Evolutionary conservation across 2,113 vertebrate species (phyloP).

Genomic region (Chaenogobius annularis): DNA sequence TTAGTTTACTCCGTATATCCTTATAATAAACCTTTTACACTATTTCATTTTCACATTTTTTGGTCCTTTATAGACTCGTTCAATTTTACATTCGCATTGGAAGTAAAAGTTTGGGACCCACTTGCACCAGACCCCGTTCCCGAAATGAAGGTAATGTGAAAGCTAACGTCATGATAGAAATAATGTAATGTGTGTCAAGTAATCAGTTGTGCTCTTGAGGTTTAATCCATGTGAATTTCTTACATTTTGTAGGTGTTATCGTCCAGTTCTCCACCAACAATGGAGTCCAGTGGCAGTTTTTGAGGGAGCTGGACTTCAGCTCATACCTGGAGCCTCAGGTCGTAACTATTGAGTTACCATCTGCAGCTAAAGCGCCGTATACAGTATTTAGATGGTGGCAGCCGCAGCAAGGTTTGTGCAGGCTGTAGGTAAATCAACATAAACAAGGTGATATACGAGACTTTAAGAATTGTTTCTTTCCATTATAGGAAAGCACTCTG

Average conservation of each 20-base stretch:
- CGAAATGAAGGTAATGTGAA: slow-evolving; percentile 90
- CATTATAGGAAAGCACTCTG: slow-evolving; percentile 87
- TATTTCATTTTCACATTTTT: neutral
- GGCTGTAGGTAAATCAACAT: neutral
- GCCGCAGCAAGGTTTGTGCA: slow-evolving; percentile 85
- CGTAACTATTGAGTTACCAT: slow-evolving; percentile 91
- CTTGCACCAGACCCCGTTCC: slow-evolving; percentile 89
- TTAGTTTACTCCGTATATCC: neutral
- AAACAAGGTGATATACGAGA: no score
- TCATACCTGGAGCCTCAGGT: slow-evolving; percentile 94
- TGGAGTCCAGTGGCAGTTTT: slow-evolving; percentile 89
- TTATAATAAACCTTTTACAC: neutral
- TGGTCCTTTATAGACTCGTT: slow-evolving; percentile 78
- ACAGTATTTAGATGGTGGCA: slow-evolving; percentile 98
- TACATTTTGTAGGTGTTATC: slow-evolving; percentile 81
- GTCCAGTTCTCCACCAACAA: slow-evolving; percentile 96
- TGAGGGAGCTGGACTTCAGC: slow-evolving; percentile 92
- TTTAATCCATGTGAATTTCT: neutral
- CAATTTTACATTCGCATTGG: slow-evolving; percentile 97
- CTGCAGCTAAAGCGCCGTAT: slow-evolving; percentile 86
- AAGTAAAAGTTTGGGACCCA: slow-evolving; percentile 87
- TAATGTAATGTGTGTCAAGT: no score
- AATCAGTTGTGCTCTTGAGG: neutral
- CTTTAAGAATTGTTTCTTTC: neutral
- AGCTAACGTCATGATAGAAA: neutral